Percentiles rank a stretch among this genome's conserved stretches.
These are phyloP conservation scores for Blomia tropicalis DNA, from an alignment of 2,888 invertebrate species.

Conservation along the genomic window DNA sequence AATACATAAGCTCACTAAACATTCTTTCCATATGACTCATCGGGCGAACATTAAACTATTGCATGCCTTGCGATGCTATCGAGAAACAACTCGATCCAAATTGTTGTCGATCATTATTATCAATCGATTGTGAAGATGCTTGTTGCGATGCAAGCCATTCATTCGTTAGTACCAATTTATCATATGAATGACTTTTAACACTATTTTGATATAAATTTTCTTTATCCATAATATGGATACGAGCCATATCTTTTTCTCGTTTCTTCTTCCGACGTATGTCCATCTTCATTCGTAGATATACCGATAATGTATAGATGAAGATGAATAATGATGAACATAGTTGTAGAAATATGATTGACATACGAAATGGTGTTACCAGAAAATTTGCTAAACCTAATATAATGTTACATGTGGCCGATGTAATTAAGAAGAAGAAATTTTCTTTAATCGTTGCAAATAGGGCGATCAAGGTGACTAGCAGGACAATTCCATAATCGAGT, in stretches of 20 bases:
- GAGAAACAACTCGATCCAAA: no score
- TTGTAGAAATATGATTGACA: slow-evolving; percentile 19
- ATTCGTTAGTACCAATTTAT: slow-evolving; percentile 3
- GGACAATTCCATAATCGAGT: neutral
- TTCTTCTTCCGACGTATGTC: slow-evolving; percentile 7
- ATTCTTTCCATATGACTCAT: no score
- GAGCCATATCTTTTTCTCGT: neutral
- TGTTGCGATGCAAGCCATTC: neutral
- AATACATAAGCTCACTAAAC: no score
- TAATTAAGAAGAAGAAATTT: slow-evolving; percentile 7
- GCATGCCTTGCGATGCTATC: no score
- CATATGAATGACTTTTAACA: slow-evolving; percentile 1
- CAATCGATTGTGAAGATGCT: no score
- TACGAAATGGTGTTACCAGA: neutral
- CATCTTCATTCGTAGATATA: slow-evolving; percentile 17
- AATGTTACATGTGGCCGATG: neutral
- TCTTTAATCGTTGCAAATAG: slow-evolving; percentile 7
- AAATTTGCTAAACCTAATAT: neutral
- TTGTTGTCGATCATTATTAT: no score
- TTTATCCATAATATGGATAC: neutral
- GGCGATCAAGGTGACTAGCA: neutral
- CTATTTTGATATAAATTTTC: neutral
- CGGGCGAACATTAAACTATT: no score
- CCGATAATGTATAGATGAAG: slow-evolving; percentile 10
- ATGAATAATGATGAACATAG: slow-evolving; percentile 15